Base-by-base conservation (phyloP, 1,140 invertebrate species). In the Tetramorium simillimum region DNA sequence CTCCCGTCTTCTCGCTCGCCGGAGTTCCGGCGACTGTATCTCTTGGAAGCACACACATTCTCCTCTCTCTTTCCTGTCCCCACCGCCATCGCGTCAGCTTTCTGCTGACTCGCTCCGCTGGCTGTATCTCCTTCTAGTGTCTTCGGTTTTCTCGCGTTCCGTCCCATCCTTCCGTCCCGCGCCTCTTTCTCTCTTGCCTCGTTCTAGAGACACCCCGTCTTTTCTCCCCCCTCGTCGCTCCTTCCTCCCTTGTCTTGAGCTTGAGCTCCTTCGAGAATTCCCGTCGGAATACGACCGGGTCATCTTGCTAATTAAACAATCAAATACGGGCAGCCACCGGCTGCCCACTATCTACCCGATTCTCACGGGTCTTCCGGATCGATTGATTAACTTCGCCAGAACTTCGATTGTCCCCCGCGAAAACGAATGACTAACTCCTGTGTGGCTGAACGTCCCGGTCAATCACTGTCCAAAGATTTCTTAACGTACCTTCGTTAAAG, bases 231-330 rank as follows among this genome's bases (percentile, higher is more conserved):
- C 46, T 72, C 53, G 28, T 56, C 43, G 40, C 62, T 89, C 90
- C 85, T 80, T 49, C 28, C 73, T 33, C 33, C 33, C 33, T 33
- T 3, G 58, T 81, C 88, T 69, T 53, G 51, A 53, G 28, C 51
- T 80, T 69, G 33, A 51, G 63, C 46, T 91, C 93, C 91, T 91
- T 91, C 90, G 91, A 92, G 93, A 90, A 67, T 73, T 76, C 90
- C 91, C 93, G 85, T 86, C 33, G 56, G 93, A 92, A 88, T 93
- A 93, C 87, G 86, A 90, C 91, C 91, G 92, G 94, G 94, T 95
- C 94, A 95, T 95, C 94, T 93, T 95, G 94, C 95, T 95, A 95
- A 95, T 95, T 95, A 95, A 95, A 95, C 95, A 95, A 95, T 95
- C 95, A 95, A 95, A 95, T 95, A 95, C 94, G 95, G 94, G 95